Conservation (phyloP, 2,113 vertebrate genomes). For the Cottus gobio region DNA sequence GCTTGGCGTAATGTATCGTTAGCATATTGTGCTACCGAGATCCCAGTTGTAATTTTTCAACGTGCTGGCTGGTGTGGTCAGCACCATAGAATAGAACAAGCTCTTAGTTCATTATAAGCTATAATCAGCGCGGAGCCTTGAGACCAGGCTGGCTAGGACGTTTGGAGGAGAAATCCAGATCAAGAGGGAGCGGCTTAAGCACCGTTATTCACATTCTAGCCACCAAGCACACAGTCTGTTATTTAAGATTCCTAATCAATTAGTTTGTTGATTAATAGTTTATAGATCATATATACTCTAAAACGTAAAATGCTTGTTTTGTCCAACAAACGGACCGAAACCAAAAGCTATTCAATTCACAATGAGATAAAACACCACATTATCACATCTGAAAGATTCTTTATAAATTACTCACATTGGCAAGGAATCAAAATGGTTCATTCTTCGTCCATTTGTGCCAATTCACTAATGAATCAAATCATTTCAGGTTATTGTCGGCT, state of each 20-base stretch:
- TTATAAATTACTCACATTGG: background rate
- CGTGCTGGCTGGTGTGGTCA: constrained; percentile 26
- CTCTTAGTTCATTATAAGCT: constrained; percentile 58
- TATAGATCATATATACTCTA: background rate
- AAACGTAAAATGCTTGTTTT: background rate
- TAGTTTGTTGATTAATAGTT: constrained; percentile 8
- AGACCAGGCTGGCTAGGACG: constrained; percentile 51
- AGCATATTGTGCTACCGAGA: constrained; percentile 17
- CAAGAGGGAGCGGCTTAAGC: constrained; percentile 32
- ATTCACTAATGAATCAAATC: constrained; percentile 3
- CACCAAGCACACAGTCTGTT: background rate
- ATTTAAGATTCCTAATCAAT: background rate
- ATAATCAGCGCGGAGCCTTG: constrained; percentile 57
- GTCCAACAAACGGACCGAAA: background rate
- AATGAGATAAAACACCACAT: constrained; percentile 5
- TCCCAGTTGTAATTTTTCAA: constrained; percentile 30
- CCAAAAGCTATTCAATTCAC: background rate
- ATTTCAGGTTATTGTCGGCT: background rate
- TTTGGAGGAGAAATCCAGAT: constrained; percentile 64
- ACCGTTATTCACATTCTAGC: background rate
- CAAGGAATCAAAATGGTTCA: background rate
- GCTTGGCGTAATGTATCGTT: background rate
- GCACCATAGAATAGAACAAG: constrained; percentile 40
- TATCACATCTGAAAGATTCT: background rate
- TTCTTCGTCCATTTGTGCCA: background rate